Evolutionary conservation across 35 echinoderm and acorn worm species (phyloP).

Genomic region (Ophioderma brevispina): DNA sequence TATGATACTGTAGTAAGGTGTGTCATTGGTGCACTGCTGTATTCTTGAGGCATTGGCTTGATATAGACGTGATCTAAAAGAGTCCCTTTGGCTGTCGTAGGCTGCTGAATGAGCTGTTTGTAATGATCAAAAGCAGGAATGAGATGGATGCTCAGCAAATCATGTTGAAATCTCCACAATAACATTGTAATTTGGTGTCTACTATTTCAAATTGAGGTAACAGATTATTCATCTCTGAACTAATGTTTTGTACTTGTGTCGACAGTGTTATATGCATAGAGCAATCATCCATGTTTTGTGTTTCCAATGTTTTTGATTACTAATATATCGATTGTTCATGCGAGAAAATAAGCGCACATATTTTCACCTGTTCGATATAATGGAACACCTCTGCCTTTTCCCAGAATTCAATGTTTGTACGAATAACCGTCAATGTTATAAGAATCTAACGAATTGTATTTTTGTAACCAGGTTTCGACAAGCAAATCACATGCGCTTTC

Average conservation of each 20-base stretch:
- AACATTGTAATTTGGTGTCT: not conserved
- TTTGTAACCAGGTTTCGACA: conserved; percentile 54
- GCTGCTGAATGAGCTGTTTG: not conserved
- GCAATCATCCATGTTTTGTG: not conserved
- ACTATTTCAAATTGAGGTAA: not conserved
- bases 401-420: not conserved
- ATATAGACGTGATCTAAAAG: conserved; percentile 32
- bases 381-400: not conserved
- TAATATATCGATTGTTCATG: not conserved
- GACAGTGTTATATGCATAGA: not conserved
- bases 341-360: not conserved
- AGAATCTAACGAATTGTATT: not conserved
- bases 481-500: conserved; percentile 9
- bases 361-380: not conserved
- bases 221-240: not conserved
- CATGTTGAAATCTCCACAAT: not conserved
- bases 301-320: not conserved
- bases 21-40: not conserved
- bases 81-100: conserved; percentile 4
- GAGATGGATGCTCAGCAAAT: not conserved
- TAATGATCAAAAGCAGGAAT: not conserved
- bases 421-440: not conserved
- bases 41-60: not conserved
- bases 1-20: conserved; percentile 47
- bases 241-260: not conserved